Conservation (phyloP, 2,797 vertebrate species). For the Megaceryle alcyon region DNA sequence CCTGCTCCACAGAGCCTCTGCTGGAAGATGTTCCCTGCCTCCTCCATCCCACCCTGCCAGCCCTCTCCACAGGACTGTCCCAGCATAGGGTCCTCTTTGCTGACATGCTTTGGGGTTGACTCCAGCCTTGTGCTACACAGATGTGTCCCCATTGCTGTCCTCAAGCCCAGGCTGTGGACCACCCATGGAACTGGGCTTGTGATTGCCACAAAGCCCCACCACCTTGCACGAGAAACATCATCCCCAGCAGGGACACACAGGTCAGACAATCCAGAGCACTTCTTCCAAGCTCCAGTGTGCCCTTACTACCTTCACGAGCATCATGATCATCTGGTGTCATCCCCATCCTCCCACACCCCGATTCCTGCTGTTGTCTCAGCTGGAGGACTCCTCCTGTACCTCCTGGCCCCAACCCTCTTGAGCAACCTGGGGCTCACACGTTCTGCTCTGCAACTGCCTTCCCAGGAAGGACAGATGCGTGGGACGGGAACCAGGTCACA, state of each 20-base stretch:
- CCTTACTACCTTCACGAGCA: neutral
- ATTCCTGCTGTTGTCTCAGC: neutral
- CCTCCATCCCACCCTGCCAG: neutral
- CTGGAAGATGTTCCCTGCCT: neutral
- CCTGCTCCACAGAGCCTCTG: neutral
- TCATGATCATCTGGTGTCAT: neutral
- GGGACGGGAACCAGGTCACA: slow-evolving; percentile 24
- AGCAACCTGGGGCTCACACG: neutral
- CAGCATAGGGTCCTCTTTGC: neutral
- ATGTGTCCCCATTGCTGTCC: neutral
- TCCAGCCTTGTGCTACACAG: neutral
- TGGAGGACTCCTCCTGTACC: neutral
- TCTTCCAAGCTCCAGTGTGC: neutral
- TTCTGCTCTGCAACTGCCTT: neutral
- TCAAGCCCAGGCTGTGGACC: neutral
- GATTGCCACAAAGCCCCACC: accelerated
- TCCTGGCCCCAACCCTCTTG: neutral
- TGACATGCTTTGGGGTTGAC: accelerated
- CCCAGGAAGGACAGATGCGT: neutral
- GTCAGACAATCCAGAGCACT: neutral
- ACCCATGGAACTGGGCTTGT: accelerated
- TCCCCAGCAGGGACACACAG: neutral
- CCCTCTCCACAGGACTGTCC: neutral
- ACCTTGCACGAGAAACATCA: neutral
- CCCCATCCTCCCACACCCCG: accelerated